These are phyloP conservation scores for Erethizon dorsatum DNA, from an alignment of 2,797 vertebrate species.

Conservation along the genomic window DNA sequence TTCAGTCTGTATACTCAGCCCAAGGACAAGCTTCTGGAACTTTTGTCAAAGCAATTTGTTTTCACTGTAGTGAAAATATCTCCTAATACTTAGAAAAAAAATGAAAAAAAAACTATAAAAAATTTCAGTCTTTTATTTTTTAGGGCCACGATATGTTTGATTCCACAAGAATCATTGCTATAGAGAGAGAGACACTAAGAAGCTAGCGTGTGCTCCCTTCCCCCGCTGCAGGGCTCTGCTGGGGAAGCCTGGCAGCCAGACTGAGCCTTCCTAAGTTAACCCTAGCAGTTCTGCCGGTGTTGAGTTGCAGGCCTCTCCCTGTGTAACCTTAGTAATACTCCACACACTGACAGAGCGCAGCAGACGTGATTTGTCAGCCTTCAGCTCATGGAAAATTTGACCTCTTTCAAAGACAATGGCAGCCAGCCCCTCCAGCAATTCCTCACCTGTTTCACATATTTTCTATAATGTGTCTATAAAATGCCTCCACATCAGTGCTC, in stretches of 20 bases:
- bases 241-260: not conserved
- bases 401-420: slow-evolving; percentile 75
- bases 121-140: not conserved
- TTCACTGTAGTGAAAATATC: not conserved
- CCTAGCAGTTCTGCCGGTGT: slow-evolving; percentile 48
- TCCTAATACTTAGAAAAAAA: not conserved
- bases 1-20: not conserved
- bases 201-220: not conserved
- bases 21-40: not conserved
- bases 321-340: slow-evolving; percentile 48
- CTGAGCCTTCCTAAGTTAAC: slow-evolving; percentile 33
- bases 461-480: slow-evolving; percentile 60
- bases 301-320: slow-evolving; percentile 22
- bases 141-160: not conserved
- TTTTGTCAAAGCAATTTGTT: not conserved
- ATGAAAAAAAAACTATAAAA: not conserved
- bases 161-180: not conserved
- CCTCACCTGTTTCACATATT: slow-evolving; percentile 75
- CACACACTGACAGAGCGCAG: not conserved
- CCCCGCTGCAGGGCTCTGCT: not conserved
- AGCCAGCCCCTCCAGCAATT: not conserved
- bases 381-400: slow-evolving; percentile 50
- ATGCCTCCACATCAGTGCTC: slow-evolving; percentile 9
- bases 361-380: slow-evolving; percentile 70
- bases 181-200: not conserved